phyloP scores from a whole-genome alignment of 2,113 vertebrate genomes.

The Notechis scutatus region DNA sequence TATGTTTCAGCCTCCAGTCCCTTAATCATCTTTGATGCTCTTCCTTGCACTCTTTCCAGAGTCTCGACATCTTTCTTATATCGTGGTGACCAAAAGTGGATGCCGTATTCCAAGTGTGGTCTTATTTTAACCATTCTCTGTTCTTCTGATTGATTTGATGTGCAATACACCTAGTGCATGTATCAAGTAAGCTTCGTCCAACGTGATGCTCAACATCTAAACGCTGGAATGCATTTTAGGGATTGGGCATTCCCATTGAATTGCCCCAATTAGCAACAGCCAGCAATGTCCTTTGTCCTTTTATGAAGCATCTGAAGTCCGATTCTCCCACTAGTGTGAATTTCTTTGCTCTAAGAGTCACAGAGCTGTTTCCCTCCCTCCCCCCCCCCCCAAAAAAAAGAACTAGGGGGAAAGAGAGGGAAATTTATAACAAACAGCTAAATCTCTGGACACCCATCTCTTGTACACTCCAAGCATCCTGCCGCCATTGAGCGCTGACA shows the following conservation, averaged over 20 bases:
- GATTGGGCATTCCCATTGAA: not conserved
- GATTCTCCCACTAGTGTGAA: not conserved
- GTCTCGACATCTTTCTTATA: not conserved
- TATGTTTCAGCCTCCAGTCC: no score
- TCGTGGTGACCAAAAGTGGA: not conserved
- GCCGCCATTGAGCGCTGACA: slow-evolving; percentile 63
- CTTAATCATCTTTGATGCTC: no score
- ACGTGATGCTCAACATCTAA: not conserved
- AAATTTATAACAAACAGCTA: slow-evolving; percentile 64
- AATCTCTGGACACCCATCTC: slow-evolving; percentile 38
- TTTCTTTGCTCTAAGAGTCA: not conserved
- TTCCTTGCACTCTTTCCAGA: no score
- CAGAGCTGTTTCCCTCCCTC: not conserved
- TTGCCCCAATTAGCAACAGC: not conserved
- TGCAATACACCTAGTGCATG: not conserved
- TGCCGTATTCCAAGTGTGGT: not conserved
- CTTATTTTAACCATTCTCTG: not conserved
- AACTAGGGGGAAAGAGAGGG: not conserved
- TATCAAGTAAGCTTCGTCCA: not conserved
- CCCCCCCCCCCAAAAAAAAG: not conserved
- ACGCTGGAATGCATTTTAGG: not conserved
- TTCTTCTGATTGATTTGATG: not conserved
- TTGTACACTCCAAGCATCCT: slow-evolving; percentile 61
- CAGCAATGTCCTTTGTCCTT: not conserved
- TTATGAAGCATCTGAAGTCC: not conserved